These are phyloP conservation scores for Onychomys torridus DNA, from an alignment of 2,797 vertebrate genomes.

Conservation along the genomic window DNA sequence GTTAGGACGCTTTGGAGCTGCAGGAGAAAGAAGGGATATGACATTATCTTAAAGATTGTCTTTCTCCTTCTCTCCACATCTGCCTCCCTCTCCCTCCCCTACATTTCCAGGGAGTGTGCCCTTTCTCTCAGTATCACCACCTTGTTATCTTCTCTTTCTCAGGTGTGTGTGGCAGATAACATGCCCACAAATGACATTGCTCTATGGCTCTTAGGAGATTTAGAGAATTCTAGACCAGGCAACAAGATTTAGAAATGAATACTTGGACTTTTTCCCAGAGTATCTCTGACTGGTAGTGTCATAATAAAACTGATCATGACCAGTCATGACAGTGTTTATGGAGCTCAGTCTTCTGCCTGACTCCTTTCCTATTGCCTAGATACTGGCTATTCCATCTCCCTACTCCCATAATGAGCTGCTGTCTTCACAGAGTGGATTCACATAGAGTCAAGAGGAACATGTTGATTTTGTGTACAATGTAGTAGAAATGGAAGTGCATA, in stretches of 20 bases:
- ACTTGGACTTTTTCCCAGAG: neutral
- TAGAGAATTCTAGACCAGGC: neutral
- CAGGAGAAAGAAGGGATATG: neutral
- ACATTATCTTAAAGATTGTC: neutral
- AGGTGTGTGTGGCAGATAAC: neutral
- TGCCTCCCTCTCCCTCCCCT: neutral
- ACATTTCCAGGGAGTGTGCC: neutral
- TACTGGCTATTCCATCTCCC: slow-evolving; percentile 36
- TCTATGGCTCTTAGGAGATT: neutral
- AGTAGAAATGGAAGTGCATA: slow-evolving; percentile 39
- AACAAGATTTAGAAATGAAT: slow-evolving; percentile 14
- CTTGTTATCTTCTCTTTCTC: neutral
- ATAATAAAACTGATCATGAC: neutral
- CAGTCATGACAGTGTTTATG: slow-evolving; percentile 35
- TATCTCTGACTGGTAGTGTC: slow-evolving; percentile 2
- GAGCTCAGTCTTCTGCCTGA: neutral
- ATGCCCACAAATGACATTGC: neutral
- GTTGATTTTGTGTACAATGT: slow-evolving; percentile 45
- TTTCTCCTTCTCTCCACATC: neutral
- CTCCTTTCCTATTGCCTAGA: neutral
- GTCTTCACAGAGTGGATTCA: slow-evolving; percentile 42
- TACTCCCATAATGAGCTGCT: slow-evolving; percentile 39
- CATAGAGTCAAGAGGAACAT: neutral
- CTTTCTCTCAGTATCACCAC: neutral
- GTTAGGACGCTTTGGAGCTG: neutral